phyloP scores from a whole-genome alignment of 2,888 invertebrate genomes.

The Hydrotaea diabolus region DNA sequence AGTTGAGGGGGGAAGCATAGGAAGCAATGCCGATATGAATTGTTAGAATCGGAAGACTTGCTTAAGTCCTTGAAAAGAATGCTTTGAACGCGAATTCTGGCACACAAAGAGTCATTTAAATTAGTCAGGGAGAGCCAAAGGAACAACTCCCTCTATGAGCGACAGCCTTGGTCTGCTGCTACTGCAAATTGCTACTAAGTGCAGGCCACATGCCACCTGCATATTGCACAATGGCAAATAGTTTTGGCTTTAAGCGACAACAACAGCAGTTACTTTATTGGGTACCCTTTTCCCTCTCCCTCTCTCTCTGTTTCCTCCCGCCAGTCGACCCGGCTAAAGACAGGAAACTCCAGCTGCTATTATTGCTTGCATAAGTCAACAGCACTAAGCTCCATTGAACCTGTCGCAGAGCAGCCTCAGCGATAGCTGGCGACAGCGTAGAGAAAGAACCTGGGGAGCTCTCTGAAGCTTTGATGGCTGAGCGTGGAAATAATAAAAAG shows the following conservation, averaged over 20 bases:
- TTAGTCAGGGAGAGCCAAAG: too few relatives aligned
- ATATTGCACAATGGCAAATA: background rate
- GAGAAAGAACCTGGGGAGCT: too few relatives aligned
- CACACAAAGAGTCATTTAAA: too few relatives aligned
- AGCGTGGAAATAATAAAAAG: constrained; percentile 57
- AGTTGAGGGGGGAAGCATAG: background rate
- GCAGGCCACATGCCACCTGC: background rate
- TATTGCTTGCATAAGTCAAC: constrained; percentile 27
- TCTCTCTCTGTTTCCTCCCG: too few relatives aligned
- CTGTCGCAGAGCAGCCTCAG: background rate
- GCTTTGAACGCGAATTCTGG: too few relatives aligned
- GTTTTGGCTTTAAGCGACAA: background rate
- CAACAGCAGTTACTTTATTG: constrained; percentile 3
- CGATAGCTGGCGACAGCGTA: background rate
- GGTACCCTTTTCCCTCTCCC: background rate
- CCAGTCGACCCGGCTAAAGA: background rate
- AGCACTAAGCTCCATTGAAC: background rate
- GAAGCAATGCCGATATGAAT: too few relatives aligned
- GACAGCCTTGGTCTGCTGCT: background rate
- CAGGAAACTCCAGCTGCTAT: constrained; percentile 54
- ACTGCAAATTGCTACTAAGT: background rate
- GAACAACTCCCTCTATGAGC: background rate
- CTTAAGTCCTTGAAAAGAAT: too few relatives aligned
- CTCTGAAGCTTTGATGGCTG: background rate
- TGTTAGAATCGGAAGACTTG: too few relatives aligned